A percentile compares a stretch with the other conserved stretches of the same genome.
phyloP scores from a whole-genome alignment of 2,888 invertebrate genomes.

The Meta bourneti region DNA sequence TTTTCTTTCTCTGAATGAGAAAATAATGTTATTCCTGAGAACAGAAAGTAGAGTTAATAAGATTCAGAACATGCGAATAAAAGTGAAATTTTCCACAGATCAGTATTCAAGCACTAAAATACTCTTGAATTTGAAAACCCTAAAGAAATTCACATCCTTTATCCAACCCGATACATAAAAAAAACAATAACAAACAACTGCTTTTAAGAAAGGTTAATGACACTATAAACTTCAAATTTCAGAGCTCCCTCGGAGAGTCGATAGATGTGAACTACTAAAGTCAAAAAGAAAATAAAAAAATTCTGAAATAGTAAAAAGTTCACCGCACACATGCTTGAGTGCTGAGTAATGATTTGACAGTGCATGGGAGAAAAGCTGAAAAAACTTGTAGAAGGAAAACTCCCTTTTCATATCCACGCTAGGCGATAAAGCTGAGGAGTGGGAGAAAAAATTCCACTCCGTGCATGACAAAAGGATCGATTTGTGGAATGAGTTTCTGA shows the following conservation, averaged over 20 bases:
- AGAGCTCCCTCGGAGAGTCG: background rate
- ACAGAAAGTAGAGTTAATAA: too few relatives aligned
- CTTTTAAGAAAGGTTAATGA: background rate
- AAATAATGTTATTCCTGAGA: too few relatives aligned
- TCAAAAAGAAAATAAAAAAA: background rate
- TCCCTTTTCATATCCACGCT: background rate
- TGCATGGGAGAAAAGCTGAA: background rate
- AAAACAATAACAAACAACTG: background rate
- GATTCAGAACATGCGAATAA: too few relatives aligned
- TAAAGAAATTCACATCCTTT: too few relatives aligned
- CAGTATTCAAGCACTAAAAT: too few relatives aligned
- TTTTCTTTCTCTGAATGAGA: too few relatives aligned
- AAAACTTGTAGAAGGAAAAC: background rate
- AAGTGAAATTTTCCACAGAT: too few relatives aligned
- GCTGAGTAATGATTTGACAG: background rate
- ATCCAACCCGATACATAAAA: background rate
- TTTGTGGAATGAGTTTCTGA: constrained; percentile 28
- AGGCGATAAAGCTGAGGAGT: background rate
- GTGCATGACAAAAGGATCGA: constrained; percentile 55
- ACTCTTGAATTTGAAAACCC: too few relatives aligned
- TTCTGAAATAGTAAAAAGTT: background rate
- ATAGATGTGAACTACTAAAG: background rate
- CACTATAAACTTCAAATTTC: background rate
- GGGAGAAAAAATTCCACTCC: background rate
- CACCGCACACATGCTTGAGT: background rate